Percentiles rank a stretch among this genome's conserved stretches.
phyloP scores from a whole-genome alignment of 2,113 vertebrate genomes.

The Oxyruncus cristatus region DNA sequence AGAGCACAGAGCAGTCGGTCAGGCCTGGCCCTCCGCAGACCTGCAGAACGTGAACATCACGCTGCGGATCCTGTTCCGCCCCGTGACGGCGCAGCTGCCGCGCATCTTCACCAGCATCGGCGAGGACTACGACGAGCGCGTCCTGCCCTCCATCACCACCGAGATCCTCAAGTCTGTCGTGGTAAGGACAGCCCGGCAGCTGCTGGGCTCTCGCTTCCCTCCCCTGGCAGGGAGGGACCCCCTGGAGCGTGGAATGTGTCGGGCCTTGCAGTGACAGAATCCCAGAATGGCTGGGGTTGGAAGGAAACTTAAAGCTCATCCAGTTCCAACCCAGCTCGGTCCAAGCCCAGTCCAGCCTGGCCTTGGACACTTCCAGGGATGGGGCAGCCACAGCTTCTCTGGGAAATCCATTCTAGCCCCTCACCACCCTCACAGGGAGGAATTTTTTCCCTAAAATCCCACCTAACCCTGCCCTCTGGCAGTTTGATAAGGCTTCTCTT shows the following conservation, averaged over 20 bases:
- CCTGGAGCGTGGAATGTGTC: accelerated
- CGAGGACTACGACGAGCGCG: slow-evolving; percentile 95
- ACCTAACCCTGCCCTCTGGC: neutral
- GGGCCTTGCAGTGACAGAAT: accelerated
- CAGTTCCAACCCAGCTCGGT: neutral
- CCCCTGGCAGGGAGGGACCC: neutral
- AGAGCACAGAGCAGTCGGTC: neutral
- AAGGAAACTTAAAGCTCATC: accelerated
- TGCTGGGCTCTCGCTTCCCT: neutral
- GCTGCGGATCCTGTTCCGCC: slow-evolving; percentile 92
- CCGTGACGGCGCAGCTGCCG: slow-evolving; percentile 83
- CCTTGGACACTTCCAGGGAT: neutral
- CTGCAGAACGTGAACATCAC: slow-evolving; percentile 99
- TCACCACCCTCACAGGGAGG: neutral
- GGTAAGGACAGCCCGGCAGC: slow-evolving; percentile 50
- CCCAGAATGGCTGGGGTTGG: neutral
- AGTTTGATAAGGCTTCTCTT: neutral
- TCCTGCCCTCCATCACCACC: slow-evolving; percentile 91
- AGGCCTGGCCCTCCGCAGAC: slow-evolving; percentile 70
- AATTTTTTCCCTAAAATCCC: neutral
- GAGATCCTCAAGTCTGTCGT: slow-evolving; percentile 86
- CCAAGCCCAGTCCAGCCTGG: neutral
- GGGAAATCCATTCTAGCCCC: neutral
- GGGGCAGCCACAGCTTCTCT: neutral
- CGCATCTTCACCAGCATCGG: slow-evolving; percentile 95